Base-by-base conservation (phyloP, 2,113 vertebrate species). In the Notechis scutatus region DNA sequence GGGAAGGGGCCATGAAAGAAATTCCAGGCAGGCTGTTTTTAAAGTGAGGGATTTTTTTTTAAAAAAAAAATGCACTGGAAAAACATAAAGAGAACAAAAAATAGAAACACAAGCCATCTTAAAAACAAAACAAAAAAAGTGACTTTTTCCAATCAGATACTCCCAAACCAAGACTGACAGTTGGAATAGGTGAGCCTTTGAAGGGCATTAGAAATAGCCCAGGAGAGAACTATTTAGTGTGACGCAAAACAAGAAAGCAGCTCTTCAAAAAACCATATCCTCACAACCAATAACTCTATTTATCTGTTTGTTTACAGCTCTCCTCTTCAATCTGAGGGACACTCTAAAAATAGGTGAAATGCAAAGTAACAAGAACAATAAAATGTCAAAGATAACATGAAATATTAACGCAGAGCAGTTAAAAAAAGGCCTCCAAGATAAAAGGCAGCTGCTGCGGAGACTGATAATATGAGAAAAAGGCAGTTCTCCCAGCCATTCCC, bases 1-100 rank as follows among this genome's bases (percentile, higher is more conserved):
- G 97, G 95, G 97, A 97, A 97, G 3, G 34, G 95, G 96, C 93
- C 97, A 97, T 97, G 96, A 97, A 97, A 97, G 97, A 96, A 97
- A 98, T 97, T 98, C 97, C 97, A 97, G 96, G 93, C 96, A 94
- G 92, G 92, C 93, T 61, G 94, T 92, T 90, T 92, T 61, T 91
- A 23, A 90, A 92, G 45, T 95, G 95, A 26, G 3, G 61, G 15
- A n/a, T 47, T 4, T 90, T n/a, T n/a, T n/a, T 95, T 47, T 20
- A 5, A 45, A 45, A 45, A 45, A 45, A 45, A 18, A 57, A 55
- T n/a, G n/a, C 95, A 95, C 42, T 93, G 96, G 96, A 96, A 96
- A 96, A 97, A 94, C 90, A 96, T 93, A 97, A 96, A 97, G 86
- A 87, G 92, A 94, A 59, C 95, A 96, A 96, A n/a, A 98, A 97